Base-by-base conservation (phyloP, 2,888 invertebrate genomes). In the Hesperia comma region DNA sequence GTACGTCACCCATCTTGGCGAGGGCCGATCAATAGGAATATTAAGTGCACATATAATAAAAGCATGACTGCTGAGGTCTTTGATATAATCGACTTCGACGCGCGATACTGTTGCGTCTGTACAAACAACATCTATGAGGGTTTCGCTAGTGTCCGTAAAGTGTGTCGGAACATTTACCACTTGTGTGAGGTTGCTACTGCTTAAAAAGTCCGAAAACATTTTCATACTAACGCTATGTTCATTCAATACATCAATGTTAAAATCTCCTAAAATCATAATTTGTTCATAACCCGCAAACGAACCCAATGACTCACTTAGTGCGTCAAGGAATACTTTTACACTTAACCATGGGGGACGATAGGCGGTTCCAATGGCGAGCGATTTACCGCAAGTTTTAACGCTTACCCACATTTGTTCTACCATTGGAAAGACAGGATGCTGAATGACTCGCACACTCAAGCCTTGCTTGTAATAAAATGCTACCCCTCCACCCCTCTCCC, bases 341-440 rank as follows among this genome's bases (percentile, higher is more conserved):
- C 15, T 21, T 12, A 61, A n/a, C 67, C 67, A 67, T 1, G 61
- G 67, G 3, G 67, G 67, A 17, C 61, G 43, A 41, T 68, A 68
- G 14, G 61, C 68, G 10, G 68, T 68, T 0, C 68, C 68, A 21
- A 68, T 26, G 12, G 43, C 33, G 2, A 68, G 17, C 15, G 43
- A 51, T 14, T 63, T 63, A 3, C 56, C 51, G 1, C 1, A 1
- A 2, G 19, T 10, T 53, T 53, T 21, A 53, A 53, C 8, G 4
- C 26, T 1, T 4, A 53, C 0, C 54, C 57, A 69, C 67, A 69
- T 69, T 40, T 69, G 67, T 12, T 69, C 69, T 5, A 69, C 63
- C 53, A 19, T 0, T 8, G 12, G 53, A 21, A 12, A 26, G 6
- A 14, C 4, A 2, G 53, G 53, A n/a, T 53, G 26, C 26, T 53